Base-by-base conservation (phyloP, 2,113 vertebrate genomes). In the Chloebia gouldiae region DNA sequence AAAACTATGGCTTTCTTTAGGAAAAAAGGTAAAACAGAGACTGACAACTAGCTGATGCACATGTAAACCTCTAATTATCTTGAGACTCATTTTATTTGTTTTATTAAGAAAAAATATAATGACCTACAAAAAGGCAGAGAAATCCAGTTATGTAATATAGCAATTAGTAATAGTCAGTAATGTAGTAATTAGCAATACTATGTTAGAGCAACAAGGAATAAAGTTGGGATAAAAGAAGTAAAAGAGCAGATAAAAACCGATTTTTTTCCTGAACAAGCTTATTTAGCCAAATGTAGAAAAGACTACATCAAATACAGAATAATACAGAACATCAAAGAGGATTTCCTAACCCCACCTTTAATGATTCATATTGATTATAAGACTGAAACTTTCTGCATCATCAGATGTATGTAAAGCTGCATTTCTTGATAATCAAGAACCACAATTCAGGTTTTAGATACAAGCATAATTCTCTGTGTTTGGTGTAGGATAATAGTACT, bases 81-180 rank as follows among this genome's bases (percentile, higher is more conserved):
- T 50, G 23, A 71, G 39, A 45, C 7, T 95, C 0, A 1, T 73
- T 86, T 88, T 86, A 80, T 83, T 93, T 95, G 66, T 64, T 95
- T 80, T 83, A 70, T 69, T 70, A 75, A 60, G 14, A 70, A 63
- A 82, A 81, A 82, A 88, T 91, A 81, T 63, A 68, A 64, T 63
- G 69, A 70, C 68, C 82, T 92, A 61, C 13, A 93, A 93, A 94
- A 69, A 86, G 50, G 35, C n/a, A 81, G 56, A 95, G 50, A 83
- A 82, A 64, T 75, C 17, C 24, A 73, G 33, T 93, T 85, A 85
- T 23, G 45, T 90, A 87, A 91, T 51, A 44, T 1, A 75, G 70
- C 44, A 94, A 79, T 80, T 82, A 81, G 42, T 50, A 84, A 30
- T 33, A 81, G 24, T 51, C 71, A 87, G 50, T 70, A 63, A 59